Evolutionary conservation across 2,888 invertebrate genomes (phyloP).

Genomic region (Oligia latruncula): DNA sequence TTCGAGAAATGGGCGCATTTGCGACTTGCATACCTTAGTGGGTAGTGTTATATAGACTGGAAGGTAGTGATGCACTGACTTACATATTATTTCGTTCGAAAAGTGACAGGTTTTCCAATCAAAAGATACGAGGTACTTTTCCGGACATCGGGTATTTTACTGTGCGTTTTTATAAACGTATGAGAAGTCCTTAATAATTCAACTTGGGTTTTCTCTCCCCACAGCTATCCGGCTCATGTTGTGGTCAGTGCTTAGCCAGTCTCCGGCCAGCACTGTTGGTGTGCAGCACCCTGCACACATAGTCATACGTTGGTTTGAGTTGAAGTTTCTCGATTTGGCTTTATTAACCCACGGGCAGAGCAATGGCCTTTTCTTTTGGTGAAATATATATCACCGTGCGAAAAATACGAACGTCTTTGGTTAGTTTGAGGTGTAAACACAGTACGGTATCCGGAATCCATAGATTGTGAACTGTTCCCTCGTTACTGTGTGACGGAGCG

Average conservation of each 20-base stretch:
- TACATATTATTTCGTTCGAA: neutral
- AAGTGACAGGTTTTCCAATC: neutral
- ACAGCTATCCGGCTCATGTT: neutral
- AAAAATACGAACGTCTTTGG: neutral
- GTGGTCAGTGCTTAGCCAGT: neutral
- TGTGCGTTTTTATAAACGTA: neutral
- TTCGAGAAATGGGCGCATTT: conserved; percentile 28
- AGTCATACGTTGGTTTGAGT: neutral
- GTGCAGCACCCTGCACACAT: no score
- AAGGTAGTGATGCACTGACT: neutral
- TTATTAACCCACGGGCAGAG: neutral
- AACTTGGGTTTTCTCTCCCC: neutral
- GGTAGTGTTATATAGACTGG: neutral
- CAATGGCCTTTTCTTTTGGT: neutral
- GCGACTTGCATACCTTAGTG: conserved; percentile 8
- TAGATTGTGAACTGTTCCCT: conserved; percentile 9
- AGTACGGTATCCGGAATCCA: conserved; percentile 3
- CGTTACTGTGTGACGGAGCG: conserved; percentile 37
- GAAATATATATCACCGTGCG: neutral
- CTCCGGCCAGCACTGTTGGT: no score
- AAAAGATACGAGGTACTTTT: neutral
- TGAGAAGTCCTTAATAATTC: neutral
- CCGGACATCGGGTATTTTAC: neutral
- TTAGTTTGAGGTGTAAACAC: conserved; percentile 1
- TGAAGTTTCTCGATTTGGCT: neutral